phyloP scores from a whole-genome alignment of 2,113 vertebrate genomes.

The Nothobranchius kuhntae region DNA sequence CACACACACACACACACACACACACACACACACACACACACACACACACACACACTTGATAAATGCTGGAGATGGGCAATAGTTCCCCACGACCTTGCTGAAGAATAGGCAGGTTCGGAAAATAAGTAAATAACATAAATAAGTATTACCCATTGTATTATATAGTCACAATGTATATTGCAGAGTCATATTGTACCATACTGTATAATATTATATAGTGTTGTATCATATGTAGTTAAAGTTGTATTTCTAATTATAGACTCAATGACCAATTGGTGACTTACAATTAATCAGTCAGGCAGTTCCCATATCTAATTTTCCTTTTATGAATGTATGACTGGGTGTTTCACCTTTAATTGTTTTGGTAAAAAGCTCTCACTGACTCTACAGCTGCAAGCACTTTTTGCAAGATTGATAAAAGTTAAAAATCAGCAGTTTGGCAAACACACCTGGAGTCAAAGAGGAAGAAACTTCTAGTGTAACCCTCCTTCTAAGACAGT shows the following conservation, averaged over 20 bases:
- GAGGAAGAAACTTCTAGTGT: neutral
- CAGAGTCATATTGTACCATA: neutral
- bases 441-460: no score
- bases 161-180: neutral
- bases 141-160: neutral
- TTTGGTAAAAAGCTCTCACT: conserved; percentile 31
- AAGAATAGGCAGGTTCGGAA: neutral
- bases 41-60: no score
- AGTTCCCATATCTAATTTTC: no score
- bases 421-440: neutral
- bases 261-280: no score
- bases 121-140: no score
- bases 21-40: no score
- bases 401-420: conserved; percentile 23
- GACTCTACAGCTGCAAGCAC: conserved; percentile 21
- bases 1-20: no score
- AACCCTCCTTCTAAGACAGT: neutral
- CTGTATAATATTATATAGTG: neutral
- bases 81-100: no score
- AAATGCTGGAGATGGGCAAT: no score
- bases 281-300: no score
- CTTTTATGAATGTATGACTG: neutral
- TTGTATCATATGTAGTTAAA: no score
- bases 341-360: conserved; percentile 22
- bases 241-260: no score